Evolutionary conservation across 2,113 vertebrate species (phyloP), one percentile per base, ranked within the genome.

Genomic region (Oncorhynchus masou): DNA sequence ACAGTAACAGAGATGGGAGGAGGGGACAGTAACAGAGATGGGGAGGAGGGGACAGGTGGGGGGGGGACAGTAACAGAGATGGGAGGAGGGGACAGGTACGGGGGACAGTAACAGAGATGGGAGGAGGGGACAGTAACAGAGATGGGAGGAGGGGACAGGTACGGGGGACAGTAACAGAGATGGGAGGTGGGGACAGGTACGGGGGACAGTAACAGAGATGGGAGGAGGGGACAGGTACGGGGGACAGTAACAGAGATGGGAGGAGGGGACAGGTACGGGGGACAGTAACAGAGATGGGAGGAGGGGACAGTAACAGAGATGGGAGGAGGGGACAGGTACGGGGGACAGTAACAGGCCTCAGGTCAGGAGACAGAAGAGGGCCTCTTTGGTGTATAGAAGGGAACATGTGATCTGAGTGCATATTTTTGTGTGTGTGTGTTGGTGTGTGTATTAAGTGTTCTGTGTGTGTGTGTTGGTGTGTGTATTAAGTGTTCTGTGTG

Each of bases 271-370:
- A 77, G 3, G 22, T 39, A 39, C 7, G 3, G 11, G 11, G 25
- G 2, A 66, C 64, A 24, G 71, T 67, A 77, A 71, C 79, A 34
- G 60, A 25, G 64, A 66, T n/a, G 74, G 16, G 74, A 59, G 27
- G n/a, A n/a, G n/a, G n/a, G n/a, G n/a, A n/a, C n/a, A n/a, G n/a
- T 67, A 77, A 71, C 79, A 34, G 60, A 25, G 64, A 66, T n/a
- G 74, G 16, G 27, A 27, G 27, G 27, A 27, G 27, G 27, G 27
- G 27, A 27, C 27, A 27, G 27, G 27, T 27, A 27, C 27, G 27
- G 27, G 27, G 27, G 2, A 27, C 27, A 27, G 27, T 27, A 27
- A 27, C 27, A 27, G 27, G 27, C 39, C 39, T 45, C 39, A 45
- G 39, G 39, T 45, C 39, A 12, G 9, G 39, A 12, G 39, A 45